Conservation (phyloP, 92 coral and sea anemone species). For the Hydrozoanthus gracilis region DNA sequence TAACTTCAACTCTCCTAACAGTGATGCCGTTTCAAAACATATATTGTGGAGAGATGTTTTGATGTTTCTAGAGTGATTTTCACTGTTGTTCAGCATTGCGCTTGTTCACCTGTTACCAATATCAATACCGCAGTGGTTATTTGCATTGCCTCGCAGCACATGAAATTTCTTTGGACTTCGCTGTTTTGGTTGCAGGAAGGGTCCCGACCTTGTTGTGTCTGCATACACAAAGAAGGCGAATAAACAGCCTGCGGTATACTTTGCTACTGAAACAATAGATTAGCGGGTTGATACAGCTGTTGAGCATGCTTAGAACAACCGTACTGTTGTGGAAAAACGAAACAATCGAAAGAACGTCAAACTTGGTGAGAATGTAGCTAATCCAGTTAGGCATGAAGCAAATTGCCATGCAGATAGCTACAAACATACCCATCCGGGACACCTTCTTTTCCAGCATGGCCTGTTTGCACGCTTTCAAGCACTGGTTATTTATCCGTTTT, state of each 20-base stretch:
- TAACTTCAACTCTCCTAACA: no score
- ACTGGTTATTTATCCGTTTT: background rate
- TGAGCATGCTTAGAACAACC: slow-evolving; percentile 25
- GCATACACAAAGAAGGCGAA: background rate
- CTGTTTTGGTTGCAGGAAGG: background rate
- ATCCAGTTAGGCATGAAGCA: slow-evolving; percentile 23
- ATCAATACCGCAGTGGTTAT: no score
- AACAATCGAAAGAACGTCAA: background rate
- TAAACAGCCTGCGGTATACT: slow-evolving; percentile 1
- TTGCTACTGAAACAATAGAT: slow-evolving; percentile 33
- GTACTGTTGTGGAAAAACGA: slow-evolving; percentile 9
- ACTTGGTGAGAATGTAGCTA: slow-evolving; percentile 26
- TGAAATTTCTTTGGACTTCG: background rate
- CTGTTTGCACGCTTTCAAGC: background rate
- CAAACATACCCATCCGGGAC: slow-evolving; percentile 36
- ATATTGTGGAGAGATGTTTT: background rate
- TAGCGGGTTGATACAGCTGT: slow-evolving; percentile 33
- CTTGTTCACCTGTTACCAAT: no score
- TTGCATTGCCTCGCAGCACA: no score
- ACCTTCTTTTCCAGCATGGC: slow-evolving; percentile 18
- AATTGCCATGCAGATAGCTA: slow-evolving; percentile 34
- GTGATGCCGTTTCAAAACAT: background rate
- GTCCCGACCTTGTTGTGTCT: background rate
- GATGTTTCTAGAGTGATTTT: background rate
- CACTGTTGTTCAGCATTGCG: no score